Base-by-base conservation (phyloP, 1,140 invertebrate species). In the Pararge aegeria region DNA sequence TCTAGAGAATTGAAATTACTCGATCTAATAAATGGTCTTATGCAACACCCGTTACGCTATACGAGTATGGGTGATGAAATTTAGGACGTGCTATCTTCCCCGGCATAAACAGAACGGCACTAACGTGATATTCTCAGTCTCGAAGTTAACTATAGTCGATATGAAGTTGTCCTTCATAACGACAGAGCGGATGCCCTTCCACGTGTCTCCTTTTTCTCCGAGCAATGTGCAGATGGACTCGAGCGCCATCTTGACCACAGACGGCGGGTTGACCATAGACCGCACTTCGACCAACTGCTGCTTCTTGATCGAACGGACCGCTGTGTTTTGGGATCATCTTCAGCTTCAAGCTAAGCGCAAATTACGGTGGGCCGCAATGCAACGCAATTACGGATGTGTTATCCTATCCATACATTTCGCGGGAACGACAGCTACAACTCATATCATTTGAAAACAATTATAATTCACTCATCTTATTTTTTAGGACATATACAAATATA, bases 91-190 rank as follows among this genome's bases (percentile, higher is more conserved):
- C 62, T 62, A 75, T 55, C 69, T 61, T 51, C 54, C 29, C 48
- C 19, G 51, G 30, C 30, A 58, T 60, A 74, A 73, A 70, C 55
- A 63, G 57, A 44, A 68, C 56, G 38, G 61, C 61, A 85, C 87
- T 90, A 96, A 98, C 95, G 94, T 95, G 87, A 99, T 95, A 80
- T 95, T 94, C 80, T 98, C 96, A 65, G 97, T 98, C 86, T 95
- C 94, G 93, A 99, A 99, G 93, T 99, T 98, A 89, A 99, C 96
- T 89, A 99, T 99, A 60, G 96, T 97, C 21, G 96, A 95, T 88
- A 99, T 99, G 91, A 99, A 99, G 91, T 98, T 98, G 83, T 99
- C 98, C 90, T 96, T 95, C 94, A 99, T 98, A 68, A 99, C 95
- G 64, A 98, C 94, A 38, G 95, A 93, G 50, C 97, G 94, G 87